phyloP scores from a whole-genome alignment of 2,113 vertebrate genomes.

The Pseudolaguvia tuberculata region DNA sequence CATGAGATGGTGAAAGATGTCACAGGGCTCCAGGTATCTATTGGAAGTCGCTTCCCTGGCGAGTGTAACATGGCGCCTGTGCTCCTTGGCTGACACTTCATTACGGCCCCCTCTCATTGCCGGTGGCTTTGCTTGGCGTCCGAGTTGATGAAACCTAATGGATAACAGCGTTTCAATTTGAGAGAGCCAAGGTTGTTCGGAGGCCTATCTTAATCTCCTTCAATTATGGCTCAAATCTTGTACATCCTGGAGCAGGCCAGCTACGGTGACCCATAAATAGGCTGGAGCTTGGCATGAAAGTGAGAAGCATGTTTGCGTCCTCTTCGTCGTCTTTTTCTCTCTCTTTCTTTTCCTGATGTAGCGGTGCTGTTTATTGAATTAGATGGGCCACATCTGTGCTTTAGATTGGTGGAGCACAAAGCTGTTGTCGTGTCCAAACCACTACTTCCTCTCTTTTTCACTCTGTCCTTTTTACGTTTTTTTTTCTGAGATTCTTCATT shows the following conservation, averaged over 20 bases:
- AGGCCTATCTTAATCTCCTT: conserved; percentile 71
- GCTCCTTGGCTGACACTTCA: conserved; percentile 61
- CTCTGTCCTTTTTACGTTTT: too few species aligned
- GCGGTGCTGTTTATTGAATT: conserved; percentile 66
- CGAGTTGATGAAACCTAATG: conserved; percentile 69
- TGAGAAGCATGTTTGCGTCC: conserved; percentile 1
- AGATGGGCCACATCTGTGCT: conserved; percentile 41
- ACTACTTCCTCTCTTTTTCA: not conserved
- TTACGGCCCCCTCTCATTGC: conserved; percentile 60
- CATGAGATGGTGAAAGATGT: conserved; percentile 45
- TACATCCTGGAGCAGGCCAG: conserved; percentile 66
- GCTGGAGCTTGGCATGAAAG: conserved; percentile 56
- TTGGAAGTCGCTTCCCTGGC: conserved; percentile 57
- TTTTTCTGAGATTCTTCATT: conserved; percentile 67
- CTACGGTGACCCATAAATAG: conserved; percentile 60
- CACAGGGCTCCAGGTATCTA: conserved; percentile 55
- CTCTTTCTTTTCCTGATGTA: conserved; percentile 61
- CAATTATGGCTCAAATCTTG: conserved; percentile 70
- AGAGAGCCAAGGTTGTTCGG: conserved; percentile 55
- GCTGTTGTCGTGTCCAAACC: conserved; percentile 40
- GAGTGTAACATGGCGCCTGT: conserved; percentile 61
- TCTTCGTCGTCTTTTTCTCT: not conserved
- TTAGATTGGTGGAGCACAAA: conserved; percentile 49
- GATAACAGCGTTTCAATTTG: conserved; percentile 68
- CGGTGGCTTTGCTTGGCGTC: conserved; percentile 54